Percentiles rank a stretch among this genome's conserved stretches.
Conservation (phyloP, 2,797 vertebrate genomes). For the Peromyscus melanophrys region DNA sequence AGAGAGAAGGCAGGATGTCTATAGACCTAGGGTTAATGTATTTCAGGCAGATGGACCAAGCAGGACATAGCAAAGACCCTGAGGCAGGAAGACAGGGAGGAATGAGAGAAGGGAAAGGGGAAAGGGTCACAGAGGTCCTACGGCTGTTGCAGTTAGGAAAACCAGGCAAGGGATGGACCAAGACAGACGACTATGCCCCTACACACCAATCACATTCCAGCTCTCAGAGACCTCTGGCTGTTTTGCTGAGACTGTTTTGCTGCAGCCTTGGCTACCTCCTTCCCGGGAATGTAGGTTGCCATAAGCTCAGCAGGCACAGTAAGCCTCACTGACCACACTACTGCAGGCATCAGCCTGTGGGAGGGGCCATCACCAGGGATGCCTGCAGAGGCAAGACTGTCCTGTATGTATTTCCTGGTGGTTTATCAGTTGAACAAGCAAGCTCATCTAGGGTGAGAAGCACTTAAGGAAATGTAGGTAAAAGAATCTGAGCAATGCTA, state of each 20-base stretch:
- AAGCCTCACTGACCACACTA: not conserved
- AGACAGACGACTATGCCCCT: accelerated
- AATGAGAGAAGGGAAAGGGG: not conserved
- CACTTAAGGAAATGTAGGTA: not conserved
- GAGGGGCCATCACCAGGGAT: not conserved
- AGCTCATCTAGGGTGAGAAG: not conserved
- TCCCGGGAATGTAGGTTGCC: not conserved
- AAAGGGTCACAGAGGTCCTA: not conserved
- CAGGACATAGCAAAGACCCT: not conserved
- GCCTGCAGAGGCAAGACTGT: not conserved
- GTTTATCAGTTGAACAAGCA: not conserved
- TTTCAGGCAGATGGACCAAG: not conserved
- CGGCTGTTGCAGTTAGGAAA: not conserved
- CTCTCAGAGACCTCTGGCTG: not conserved
- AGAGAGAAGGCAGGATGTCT: not conserved
- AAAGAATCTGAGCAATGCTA: not conserved
- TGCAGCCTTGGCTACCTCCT: not conserved
- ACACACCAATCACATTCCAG: not conserved
- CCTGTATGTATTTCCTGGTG: not conserved
- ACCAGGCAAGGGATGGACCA: too few relatives aligned
- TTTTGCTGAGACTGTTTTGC: too few relatives aligned
- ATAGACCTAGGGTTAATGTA: not conserved
- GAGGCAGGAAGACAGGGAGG: not conserved
- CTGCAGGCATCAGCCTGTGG: not conserved
- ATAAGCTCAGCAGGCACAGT: not conserved